Base-by-base conservation (phyloP, 2,888 invertebrate species). In the Diloba caeruleocephala region DNA sequence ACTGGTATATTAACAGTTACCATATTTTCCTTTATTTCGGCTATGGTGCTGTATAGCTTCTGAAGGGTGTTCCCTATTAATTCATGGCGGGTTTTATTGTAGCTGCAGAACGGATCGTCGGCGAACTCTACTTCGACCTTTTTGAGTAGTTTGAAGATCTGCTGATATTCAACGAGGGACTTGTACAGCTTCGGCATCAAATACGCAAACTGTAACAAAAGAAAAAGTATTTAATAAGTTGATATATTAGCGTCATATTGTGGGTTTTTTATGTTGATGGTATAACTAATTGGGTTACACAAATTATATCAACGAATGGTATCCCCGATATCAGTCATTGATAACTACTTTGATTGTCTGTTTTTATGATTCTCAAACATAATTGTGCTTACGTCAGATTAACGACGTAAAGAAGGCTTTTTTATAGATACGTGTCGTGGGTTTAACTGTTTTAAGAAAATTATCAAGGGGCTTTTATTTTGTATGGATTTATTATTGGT, bases 121-220 rank as follows among this genome's bases (percentile, higher is more conserved):
- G 84, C 86, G 60, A 92, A 85, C 48, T 90, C 85, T 0, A 90
- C 81, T 63, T 87, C 81, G 3, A 89, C 86, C 28, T 82, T 79
- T 41, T 77, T 76, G 3, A 93, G 84, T 10, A 79, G 80, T 58
- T 84, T 82, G 80, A 92, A 92, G 53, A 92, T 84, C 26, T 82
- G 78, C 41, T 88, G 82, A 77, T 86, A 91, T 36, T 90, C 86
- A 42, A 83, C 78, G 17, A 92, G 79, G 3, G 87, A 86, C 60
- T 89, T 94, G 87, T 95, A 94, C 29, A 96, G 91, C 66, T 92
- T 92, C 43, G 95, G 94, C 73, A 95, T 90, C 51, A 95, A 85
- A 61, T 89, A 90, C 61, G 89, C 84, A 51, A 95, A 94, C 95
- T 96, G 92, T 54, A 94, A 94, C 85, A 90, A 91, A 78, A 72